Percentiles rank a stretch among this genome's conserved stretches.
Conservation (phyloP, 2,113 vertebrate species). For the Scatophagus argus region DNA sequence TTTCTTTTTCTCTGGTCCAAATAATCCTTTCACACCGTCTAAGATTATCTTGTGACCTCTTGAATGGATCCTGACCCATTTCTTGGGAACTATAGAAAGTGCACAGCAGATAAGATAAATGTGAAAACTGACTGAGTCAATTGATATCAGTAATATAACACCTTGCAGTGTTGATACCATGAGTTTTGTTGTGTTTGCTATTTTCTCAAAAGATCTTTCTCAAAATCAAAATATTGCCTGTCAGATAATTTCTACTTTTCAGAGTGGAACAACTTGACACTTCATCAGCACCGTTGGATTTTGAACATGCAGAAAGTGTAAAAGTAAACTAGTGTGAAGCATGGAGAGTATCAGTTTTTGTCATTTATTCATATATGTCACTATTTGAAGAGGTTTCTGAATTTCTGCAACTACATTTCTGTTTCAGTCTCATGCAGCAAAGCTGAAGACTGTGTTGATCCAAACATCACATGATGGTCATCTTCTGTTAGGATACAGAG, state of each 20-base stretch:
- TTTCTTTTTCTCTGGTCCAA: neutral
- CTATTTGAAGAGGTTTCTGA: too few relatives aligned
- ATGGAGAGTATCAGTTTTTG: too few relatives aligned
- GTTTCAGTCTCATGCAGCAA: too few relatives aligned
- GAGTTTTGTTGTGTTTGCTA: too few relatives aligned
- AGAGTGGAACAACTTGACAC: neutral
- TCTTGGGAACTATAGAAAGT: neutral
- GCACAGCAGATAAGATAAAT: neutral
- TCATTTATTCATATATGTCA: too few relatives aligned
- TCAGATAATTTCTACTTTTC: neutral
- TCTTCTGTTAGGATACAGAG: too few relatives aligned
- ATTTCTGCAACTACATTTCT: too few relatives aligned
- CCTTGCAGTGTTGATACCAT: too few relatives aligned
- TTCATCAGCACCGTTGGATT: neutral
- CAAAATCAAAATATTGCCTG: neutral
- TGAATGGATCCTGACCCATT: neutral
- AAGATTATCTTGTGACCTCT: neutral
- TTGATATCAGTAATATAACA: too few relatives aligned
- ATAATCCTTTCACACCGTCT: neutral
- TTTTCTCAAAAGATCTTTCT: neutral
- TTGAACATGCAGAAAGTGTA: neutral
- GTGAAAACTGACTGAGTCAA: constrained; percentile 4
- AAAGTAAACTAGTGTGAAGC: too few relatives aligned
- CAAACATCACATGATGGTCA: too few relatives aligned
- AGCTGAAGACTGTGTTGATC: too few relatives aligned